These are phyloP conservation scores for Eutolmus rufibarbis DNA, from an alignment of 2,888 invertebrate genomes.

Conservation along the genomic window DNA sequence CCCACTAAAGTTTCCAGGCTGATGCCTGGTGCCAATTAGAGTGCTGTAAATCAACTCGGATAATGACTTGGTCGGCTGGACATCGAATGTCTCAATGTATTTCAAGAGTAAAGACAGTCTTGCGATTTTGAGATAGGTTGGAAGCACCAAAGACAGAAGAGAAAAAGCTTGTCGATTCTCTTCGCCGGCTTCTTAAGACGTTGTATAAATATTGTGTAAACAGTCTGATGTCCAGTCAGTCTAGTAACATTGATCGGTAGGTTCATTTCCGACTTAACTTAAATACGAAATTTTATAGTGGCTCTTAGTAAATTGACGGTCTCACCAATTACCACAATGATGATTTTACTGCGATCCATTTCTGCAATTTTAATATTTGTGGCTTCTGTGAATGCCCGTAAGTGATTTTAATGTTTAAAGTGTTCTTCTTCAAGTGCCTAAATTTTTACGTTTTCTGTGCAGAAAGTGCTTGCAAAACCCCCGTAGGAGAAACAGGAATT, in stretches of 20 bases:
- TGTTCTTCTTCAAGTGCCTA: background rate
- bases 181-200: background rate
- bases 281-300: background rate
- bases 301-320: background rate
- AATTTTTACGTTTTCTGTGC: background rate
- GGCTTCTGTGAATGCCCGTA: constrained; percentile 2
- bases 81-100: background rate
- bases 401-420: background rate
- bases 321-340: background rate
- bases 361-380: background rate
- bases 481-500: constrained; percentile 21
- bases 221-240: background rate
- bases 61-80: background rate
- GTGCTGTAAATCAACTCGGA: background rate
- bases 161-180: background rate
- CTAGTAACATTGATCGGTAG: background rate
- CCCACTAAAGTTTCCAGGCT: background rate
- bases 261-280: background rate
- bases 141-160: background rate
- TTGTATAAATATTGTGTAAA: constrained; percentile 11
- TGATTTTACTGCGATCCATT: background rate
- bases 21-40: background rate
- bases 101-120: background rate
- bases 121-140: background rate
- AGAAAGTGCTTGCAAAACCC: constrained; percentile 41